Base-by-base conservation (phyloP, 2,888 invertebrate genomes). In the Lasioglossum malachurum region DNA sequence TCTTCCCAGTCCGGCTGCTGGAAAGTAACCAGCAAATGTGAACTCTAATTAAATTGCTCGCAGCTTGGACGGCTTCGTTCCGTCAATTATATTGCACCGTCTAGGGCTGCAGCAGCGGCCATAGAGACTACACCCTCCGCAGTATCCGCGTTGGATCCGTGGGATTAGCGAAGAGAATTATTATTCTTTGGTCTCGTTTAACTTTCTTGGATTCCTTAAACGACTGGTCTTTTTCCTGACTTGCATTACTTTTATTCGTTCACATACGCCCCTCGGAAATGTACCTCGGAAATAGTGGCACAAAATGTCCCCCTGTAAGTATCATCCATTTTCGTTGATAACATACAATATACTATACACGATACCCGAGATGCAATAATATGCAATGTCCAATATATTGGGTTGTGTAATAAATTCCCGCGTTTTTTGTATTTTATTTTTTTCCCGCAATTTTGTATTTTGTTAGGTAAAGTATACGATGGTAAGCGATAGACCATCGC, bases 131-230 rank as follows among this genome's bases (percentile, higher is more conserved):
- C 53, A n/a, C 8, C n/a, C 8, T 57, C 12, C n/a, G 57, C 10
- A 1, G n/a, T n/a, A 12, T 10, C n/a, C n/a, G 57, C 27, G 57
- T 57, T 57, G 10, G 57, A n/a, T 57, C n/a, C 12, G n/a, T n/a
- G n/a, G n/a, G n/a, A 57, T 57, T 57, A 57, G n/a, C 57, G n/a
- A 57, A n/a, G 57, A 57, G 57, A 57, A 57, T 57, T 57, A 57
- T 57, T 57, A 57, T 57, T 57, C n/a, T 57, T 27, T 12, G n/a
- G 4, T 4, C 57, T n/a, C n/a, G 57, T 57, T 57, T 57, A 12
- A 57, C 57, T 57, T 10, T 12, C n/a, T 12, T 4, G 57, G n/a
- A 57, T 57, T n/a, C 12, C 57, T n/a, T 27, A 57, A 10, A 8
- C n/a, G n/a, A 57, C 10, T 57, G 10, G 53, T n/a, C 8, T 1